phyloP scores from a whole-genome alignment of 2,113 vertebrate species.

The Coregonus clupeaformis region DNA sequence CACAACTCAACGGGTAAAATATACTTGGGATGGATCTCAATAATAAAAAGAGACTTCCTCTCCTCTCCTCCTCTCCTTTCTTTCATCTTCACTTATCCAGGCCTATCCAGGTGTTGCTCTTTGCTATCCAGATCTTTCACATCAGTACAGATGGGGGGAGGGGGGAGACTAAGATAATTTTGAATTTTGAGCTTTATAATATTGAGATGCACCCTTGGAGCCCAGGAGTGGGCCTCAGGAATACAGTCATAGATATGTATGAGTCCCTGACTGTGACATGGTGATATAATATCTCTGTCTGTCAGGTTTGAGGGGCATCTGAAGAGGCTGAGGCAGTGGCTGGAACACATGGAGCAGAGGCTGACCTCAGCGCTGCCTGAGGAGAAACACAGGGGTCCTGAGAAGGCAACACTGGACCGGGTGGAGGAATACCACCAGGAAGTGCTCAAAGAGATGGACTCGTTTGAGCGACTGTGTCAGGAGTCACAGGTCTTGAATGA shows the following conservation, averaged over 20 bases:
- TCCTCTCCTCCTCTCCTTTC: too few species aligned
- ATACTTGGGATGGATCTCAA: too few species aligned
- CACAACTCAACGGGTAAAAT: constrained; percentile 74
- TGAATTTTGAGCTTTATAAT: too few species aligned
- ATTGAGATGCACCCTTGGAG: too few species aligned
- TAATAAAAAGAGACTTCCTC: too few species aligned
- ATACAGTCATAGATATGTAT: not conserved
- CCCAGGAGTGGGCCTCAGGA: not conserved
- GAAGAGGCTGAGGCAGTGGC: constrained; percentile 86
- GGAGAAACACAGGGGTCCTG: constrained; percentile 79
- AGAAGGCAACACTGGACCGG: constrained; percentile 85
- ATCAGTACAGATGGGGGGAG: too few species aligned
- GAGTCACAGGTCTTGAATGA: constrained; percentile 86
- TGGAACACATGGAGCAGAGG: constrained; percentile 86
- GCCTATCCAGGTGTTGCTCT: too few species aligned
- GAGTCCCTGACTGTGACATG: not conserved
- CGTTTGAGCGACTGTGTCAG: constrained; percentile 87
- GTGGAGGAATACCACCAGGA: constrained; percentile 90
- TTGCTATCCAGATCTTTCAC: too few species aligned
- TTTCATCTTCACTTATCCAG: too few species aligned
- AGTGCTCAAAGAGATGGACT: constrained; percentile 87
- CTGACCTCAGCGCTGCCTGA: constrained; percentile 83
- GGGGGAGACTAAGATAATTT: too few species aligned
- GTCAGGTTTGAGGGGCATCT: constrained; percentile 87
- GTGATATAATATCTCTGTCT: constrained; percentile 20